These are phyloP conservation scores for Orthonyx spaldingii DNA, from an alignment of 2,113 vertebrate species.

Conservation along the genomic window DNA sequence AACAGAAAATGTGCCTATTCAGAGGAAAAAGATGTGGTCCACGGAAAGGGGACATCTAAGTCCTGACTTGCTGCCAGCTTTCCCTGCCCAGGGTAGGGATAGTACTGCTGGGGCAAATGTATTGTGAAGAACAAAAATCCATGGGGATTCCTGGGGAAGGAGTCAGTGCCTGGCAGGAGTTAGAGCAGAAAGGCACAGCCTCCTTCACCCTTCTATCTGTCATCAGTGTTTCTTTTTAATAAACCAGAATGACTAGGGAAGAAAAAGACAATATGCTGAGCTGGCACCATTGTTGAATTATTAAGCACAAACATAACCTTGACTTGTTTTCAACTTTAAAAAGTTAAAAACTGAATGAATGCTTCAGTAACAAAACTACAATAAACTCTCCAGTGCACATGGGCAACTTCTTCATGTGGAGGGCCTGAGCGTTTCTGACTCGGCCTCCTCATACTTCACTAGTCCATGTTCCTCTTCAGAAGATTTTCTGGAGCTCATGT, in stretches of 20 bases:
- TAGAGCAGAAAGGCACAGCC: conserved; percentile 17
- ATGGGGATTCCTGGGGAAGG: background rate
- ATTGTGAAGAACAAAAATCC: background rate
- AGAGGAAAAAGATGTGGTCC: background rate
- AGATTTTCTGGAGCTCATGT: background rate
- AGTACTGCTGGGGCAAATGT: background rate
- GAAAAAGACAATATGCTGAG: conserved; percentile 51
- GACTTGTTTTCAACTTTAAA: conserved; percentile 42
- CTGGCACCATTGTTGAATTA: conserved; percentile 40
- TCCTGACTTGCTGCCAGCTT: background rate
- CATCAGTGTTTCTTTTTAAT: conserved; percentile 34
- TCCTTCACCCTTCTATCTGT: conserved; percentile 8
- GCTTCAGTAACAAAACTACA: conserved; percentile 13
- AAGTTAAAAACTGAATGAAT: conserved; percentile 20
- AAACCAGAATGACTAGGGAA: conserved; percentile 30
- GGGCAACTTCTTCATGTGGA: background rate
- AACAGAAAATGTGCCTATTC: background rate
- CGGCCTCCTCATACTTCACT: background rate
- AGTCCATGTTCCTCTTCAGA: background rate
- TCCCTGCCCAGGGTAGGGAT: background rate
- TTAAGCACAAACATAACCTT: conserved; percentile 61
- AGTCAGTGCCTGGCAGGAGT: background rate
- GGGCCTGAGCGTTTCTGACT: background rate
- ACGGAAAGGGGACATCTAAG: background rate
- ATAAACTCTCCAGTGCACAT: background rate